Percentiles rank a stretch among this genome's conserved stretches.
Evolutionary conservation across 1,140 invertebrate genomes (phyloP).

Genomic region (Aphidius ervi): DNA sequence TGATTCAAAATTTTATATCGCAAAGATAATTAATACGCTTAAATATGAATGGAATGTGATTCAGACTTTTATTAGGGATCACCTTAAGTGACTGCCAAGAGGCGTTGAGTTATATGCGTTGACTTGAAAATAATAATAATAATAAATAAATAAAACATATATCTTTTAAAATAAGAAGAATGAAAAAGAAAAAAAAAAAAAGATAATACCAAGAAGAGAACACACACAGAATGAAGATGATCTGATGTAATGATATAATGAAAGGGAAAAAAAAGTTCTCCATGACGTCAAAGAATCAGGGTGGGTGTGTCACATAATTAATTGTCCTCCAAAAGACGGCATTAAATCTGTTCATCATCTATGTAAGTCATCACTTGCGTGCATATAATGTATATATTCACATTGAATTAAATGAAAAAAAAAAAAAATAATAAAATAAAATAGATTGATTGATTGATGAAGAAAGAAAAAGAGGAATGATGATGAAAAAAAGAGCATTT

Average conservation of each 20-base stretch:
- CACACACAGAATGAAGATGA: constrained; percentile 2
- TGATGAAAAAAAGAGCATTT: too few species aligned
- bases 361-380: not conserved
- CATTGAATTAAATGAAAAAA: too few species aligned
- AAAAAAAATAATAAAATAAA: too few species aligned
- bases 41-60: too few species aligned
- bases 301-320: constrained; percentile 10
- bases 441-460: too few species aligned
- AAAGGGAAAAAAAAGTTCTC: not conserved
- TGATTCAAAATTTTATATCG: too few species aligned
- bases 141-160: not conserved
- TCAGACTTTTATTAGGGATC: too few species aligned
- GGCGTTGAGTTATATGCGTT: not conserved
- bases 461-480: too few species aligned
- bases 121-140: not conserved
- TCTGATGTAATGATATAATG: not conserved
- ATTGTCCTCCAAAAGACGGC: not conserved
- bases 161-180: not conserved
- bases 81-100: too few species aligned
- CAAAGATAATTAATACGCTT: too few species aligned
- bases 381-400: not conserved
- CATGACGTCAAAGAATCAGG: constrained; percentile 8
- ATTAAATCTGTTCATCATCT: too few species aligned
- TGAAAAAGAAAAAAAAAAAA: not conserved
- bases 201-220: not conserved